Evolutionary conservation across 2,113 vertebrate genomes (phyloP).

Genomic region (Marmota monax): DNA sequence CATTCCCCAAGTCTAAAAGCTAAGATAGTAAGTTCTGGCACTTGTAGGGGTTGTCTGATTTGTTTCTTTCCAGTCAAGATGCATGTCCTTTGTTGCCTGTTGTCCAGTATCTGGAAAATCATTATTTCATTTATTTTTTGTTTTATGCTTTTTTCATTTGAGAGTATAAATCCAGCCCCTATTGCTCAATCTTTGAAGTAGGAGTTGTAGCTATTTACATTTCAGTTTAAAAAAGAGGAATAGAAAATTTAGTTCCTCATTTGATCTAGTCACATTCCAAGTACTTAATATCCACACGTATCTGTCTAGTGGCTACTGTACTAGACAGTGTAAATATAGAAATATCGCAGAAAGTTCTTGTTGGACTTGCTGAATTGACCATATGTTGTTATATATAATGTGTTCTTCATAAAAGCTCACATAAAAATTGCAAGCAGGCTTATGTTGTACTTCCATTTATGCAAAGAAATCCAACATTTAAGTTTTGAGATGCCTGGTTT

Average conservation of each 20-base stretch:
- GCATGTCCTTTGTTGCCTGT: neutral
- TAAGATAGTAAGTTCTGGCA: neutral
- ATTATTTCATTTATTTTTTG: neutral
- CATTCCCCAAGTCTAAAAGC: neutral
- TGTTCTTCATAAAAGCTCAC: neutral
- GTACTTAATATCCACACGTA: neutral
- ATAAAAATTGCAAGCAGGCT: conserved; percentile 29
- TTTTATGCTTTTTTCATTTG: neutral
- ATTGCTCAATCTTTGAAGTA: neutral
- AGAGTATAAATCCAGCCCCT: neutral
- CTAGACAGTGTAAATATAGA: neutral
- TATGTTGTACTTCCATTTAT: neutral
- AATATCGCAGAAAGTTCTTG: neutral
- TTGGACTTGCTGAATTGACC: neutral
- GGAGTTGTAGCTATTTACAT: conserved; percentile 24
- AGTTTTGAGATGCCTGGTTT: neutral
- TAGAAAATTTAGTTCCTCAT: neutral
- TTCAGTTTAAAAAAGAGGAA: neutral
- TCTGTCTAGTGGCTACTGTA: neutral
- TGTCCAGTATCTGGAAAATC: neutral
- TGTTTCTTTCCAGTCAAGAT: conserved; percentile 16
- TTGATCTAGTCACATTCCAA: neutral
- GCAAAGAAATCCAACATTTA: neutral
- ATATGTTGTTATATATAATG: neutral
- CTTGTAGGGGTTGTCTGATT: neutral